Evolutionary conservation across 2,888 invertebrate genomes (phyloP).

Genomic region (Cinara cedri): DNA sequence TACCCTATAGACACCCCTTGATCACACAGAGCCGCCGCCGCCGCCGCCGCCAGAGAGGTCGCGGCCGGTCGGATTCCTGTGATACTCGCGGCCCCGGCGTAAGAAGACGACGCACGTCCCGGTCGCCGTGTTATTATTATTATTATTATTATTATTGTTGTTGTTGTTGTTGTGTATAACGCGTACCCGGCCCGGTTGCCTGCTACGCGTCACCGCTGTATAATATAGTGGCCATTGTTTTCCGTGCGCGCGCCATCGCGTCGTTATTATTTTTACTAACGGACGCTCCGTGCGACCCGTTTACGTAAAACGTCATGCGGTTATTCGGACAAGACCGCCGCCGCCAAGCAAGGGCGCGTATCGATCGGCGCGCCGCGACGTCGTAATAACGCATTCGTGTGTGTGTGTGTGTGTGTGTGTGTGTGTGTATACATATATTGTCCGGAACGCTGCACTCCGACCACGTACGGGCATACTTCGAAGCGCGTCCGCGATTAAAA

Average conservation of each 20-base stretch:
- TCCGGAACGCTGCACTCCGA: no score
- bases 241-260: background rate
- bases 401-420: background rate
- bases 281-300: background rate
- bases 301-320: no score
- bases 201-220: background rate
- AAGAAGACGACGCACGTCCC: background rate
- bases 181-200: no score
- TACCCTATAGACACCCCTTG: conserved; percentile 44
- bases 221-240: conserved; percentile 1
- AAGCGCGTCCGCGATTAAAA: no score
- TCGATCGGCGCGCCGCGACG: no score
- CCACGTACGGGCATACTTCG: no score
- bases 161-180: no score
- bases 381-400: no score
- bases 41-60: conserved; percentile 7
- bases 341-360: background rate
- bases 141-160: no score
- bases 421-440: background rate
- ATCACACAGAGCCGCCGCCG: conserved; percentile 29
- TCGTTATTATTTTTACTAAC: conserved; percentile 2
- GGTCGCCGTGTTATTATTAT: background rate
- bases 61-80: conserved; percentile 29
- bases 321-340: background rate
- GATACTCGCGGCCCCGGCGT: background rate